These are phyloP conservation scores for Lytechinus pictus DNA, from an alignment of 35 echinoderm and acorn worm species.

Conservation along the genomic window DNA sequence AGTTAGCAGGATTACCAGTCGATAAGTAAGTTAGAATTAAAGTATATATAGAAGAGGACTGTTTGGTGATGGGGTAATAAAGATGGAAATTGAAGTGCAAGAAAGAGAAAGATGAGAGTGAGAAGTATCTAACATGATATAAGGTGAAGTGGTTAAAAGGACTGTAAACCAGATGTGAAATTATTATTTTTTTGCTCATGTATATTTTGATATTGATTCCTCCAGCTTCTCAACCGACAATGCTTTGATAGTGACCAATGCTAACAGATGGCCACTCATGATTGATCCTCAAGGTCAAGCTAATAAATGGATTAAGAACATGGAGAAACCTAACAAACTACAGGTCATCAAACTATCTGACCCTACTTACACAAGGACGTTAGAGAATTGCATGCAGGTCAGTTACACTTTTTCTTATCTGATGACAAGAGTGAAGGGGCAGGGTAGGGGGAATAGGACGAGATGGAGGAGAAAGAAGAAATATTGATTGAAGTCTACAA, in stretches of 20 bases:
- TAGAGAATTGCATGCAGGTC: constrained; percentile 98
- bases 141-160: no score
- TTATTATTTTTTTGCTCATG: no score
- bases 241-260: constrained; percentile 96
- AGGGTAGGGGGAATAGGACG: no score
- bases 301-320: constrained; percentile 98
- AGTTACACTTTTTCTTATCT: not conserved
- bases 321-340: constrained; percentile 96
- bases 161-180: no score
- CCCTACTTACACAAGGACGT: constrained; percentile 87
- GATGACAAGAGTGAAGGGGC: no score
- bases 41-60: not conserved
- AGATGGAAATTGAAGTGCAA: no score
- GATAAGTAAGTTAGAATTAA: constrained; percentile 78
- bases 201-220: not conserved
- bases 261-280: constrained; percentile 95
- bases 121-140: no score
- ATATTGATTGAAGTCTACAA: no score
- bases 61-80: no score
- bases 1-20: constrained; percentile 86
- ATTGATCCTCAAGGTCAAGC: constrained; percentile 98
- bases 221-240: constrained; percentile 93
- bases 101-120: no score
- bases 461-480: no score
- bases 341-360: constrained; percentile 97